Conservation (phyloP, 2,113 vertebrate genomes). For the Lophura nycthemera region DNA sequence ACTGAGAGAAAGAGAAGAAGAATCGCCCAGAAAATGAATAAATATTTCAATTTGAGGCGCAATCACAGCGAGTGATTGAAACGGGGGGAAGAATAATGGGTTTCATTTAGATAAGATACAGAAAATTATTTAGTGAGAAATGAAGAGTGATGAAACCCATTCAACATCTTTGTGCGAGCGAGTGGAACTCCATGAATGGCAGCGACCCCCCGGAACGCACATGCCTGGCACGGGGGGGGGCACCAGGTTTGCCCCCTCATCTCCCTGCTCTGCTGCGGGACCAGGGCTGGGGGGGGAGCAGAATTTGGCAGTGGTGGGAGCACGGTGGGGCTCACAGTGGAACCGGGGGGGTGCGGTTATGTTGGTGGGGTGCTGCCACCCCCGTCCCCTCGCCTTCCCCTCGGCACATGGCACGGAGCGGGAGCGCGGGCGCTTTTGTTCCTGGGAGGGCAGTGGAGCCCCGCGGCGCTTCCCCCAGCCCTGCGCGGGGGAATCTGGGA, state of each 20-base stretch:
- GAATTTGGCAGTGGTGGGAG: too few species aligned
- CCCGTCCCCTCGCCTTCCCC: background rate
- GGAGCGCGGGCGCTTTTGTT: slow-evolving; percentile 9
- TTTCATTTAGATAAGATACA: slow-evolving; percentile 83
- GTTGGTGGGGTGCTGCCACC: background rate
- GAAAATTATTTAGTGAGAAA: slow-evolving; percentile 81
- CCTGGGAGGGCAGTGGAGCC: background rate
- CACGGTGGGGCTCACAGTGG: too few species aligned
- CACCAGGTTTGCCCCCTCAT: background rate
- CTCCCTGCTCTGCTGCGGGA: background rate
- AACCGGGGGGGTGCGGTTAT: too few species aligned
- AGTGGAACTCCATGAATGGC: background rate
- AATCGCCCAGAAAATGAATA: slow-evolving; percentile 78
- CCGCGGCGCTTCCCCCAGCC: background rate
- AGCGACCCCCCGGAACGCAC: background rate
- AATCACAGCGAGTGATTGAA: slow-evolving; percentile 76
- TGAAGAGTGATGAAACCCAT: slow-evolving; percentile 78
- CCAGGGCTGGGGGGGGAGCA: too few species aligned
- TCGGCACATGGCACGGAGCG: background rate
- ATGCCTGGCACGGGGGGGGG: fast-evolving
- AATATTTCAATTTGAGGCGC: slow-evolving; percentile 80
- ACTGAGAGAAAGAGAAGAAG: slow-evolving; percentile 9
- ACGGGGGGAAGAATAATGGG: slow-evolving; percentile 76
- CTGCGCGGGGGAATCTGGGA: background rate
- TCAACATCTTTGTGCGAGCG: background rate